Percentiles rank a stretch among this genome's conserved stretches.
Conservation (phyloP, 2,113 vertebrate species). For the Sapayoa aenigma region DNA sequence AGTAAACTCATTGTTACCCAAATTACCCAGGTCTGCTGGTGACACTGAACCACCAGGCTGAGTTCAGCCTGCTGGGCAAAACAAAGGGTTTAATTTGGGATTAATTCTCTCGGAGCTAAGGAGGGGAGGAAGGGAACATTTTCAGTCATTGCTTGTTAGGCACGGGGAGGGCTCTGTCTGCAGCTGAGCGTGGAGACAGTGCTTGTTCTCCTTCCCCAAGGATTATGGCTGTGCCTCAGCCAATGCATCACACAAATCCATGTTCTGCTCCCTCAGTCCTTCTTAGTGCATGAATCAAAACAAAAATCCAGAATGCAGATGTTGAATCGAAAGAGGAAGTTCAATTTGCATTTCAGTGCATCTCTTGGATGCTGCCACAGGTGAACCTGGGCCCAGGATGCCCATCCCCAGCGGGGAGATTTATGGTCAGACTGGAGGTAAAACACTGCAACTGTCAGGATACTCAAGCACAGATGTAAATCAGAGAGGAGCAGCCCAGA, state of each 20-base stretch:
- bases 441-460: neutral
- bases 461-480: neutral
- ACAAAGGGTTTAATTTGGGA: constrained; percentile 12
- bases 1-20: constrained; percentile 3
- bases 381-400: neutral
- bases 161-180: neutral
- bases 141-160: neutral
- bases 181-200: neutral
- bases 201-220: neutral
- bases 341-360: neutral
- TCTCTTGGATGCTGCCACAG: neutral
- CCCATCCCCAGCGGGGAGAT: fast-evolving
- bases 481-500: neutral
- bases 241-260: neutral
- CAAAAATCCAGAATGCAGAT: neutral
- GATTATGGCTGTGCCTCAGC: neutral
- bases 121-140: neutral
- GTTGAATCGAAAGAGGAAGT: neutral
- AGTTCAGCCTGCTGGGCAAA: constrained; percentile 8
- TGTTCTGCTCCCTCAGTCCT: neutral
- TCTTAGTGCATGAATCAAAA: neutral
- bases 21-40: neutral
- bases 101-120: neutral
- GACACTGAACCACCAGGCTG: neutral
- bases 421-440: fast-evolving